These are phyloP conservation scores for Eutrigla gurnardus DNA, from an alignment of 2,797 vertebrate genomes.

Conservation along the genomic window DNA sequence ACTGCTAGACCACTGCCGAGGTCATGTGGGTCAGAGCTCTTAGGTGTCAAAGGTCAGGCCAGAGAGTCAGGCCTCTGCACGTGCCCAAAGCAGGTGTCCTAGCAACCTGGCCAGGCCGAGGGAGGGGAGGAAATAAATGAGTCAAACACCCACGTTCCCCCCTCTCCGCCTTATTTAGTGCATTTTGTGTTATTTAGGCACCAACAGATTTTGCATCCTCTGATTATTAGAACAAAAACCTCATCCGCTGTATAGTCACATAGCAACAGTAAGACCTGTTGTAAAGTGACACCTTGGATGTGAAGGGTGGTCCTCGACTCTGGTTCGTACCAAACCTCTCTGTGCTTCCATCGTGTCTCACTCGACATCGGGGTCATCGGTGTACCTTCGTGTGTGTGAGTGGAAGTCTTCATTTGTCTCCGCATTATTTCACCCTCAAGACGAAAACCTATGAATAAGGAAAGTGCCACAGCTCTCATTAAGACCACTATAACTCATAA, in stretches of 20 bases:
- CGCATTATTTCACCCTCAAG: slow-evolving; percentile 21
- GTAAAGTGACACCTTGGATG: background rate
- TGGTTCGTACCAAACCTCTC: background rate
- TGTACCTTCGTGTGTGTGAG: slow-evolving; percentile 31
- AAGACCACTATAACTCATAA: slow-evolving; percentile 50
- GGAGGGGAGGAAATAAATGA: slow-evolving; percentile 13
- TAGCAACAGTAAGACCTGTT: slow-evolving; percentile 3
- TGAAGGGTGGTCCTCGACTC: background rate
- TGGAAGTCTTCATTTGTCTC: slow-evolving; percentile 20
- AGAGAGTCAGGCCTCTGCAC: slow-evolving; percentile 54
- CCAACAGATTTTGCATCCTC: slow-evolving; percentile 26
- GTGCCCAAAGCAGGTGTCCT: slow-evolving; percentile 72
- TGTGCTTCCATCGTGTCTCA: background rate
- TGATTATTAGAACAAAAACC: slow-evolving; percentile 49
- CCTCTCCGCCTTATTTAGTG: slow-evolving; percentile 34
- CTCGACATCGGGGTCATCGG: background rate
- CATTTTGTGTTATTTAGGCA: slow-evolving; percentile 38
- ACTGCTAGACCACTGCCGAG: slow-evolving; percentile 57
- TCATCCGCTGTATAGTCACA: slow-evolving; percentile 7
- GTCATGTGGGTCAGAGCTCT: slow-evolving; percentile 50
- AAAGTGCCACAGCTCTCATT: slow-evolving; percentile 46
- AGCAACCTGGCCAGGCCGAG: slow-evolving; percentile 62
- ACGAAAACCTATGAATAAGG: slow-evolving; percentile 4
- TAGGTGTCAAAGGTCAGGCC: slow-evolving; percentile 64
- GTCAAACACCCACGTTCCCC: background rate